Evolutionary conservation across 92 coral and sea anemone genomes (phyloP).

Genomic region (Pocillopora grandis): DNA sequence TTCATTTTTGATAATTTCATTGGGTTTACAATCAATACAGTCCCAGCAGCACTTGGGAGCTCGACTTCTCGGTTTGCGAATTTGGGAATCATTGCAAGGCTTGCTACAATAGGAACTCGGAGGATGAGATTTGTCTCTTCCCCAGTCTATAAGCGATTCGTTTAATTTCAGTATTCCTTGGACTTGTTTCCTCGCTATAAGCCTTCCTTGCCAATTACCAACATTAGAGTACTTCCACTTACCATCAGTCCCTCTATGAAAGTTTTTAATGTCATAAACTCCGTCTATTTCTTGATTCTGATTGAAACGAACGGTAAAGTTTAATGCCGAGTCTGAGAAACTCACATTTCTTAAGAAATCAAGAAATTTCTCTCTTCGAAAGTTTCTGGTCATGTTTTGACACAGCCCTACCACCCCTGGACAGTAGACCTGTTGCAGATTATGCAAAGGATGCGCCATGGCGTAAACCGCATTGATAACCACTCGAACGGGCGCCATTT

Average conservation of each 20-base stretch:
- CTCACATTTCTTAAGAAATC: constrained; percentile 67
- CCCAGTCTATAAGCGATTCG: constrained; percentile 54
- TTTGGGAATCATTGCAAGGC: constrained; percentile 59
- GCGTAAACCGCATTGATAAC: constrained; percentile 91
- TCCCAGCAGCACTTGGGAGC: constrained; percentile 82
- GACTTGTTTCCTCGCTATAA: constrained; percentile 48
- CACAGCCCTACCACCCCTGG: constrained; percentile 61
- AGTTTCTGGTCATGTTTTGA: constrained; percentile 46
- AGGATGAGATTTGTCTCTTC: constrained; percentile 3
- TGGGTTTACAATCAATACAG: constrained; percentile 58
- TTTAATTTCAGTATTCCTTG: constrained; percentile 49
- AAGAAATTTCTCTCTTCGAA: constrained; percentile 50
- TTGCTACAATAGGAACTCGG: constrained; percentile 77
- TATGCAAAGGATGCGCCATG: constrained; percentile 85
- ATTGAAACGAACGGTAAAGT: constrained; percentile 64
- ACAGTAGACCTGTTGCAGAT: constrained; percentile 63
- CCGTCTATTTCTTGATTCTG: constrained; percentile 83
- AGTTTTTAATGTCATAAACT: constrained; percentile 66
- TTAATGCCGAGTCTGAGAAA: constrained; percentile 76
- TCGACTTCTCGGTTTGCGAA: constrained; percentile 23
- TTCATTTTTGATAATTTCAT: constrained; percentile 57
- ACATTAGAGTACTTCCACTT: constrained; percentile 52
- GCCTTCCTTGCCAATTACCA: constrained; percentile 72
- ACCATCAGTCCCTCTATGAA: constrained; percentile 48
- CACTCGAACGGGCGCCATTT: constrained; percentile 81